phyloP scores from a whole-genome alignment of 2,888 invertebrate genomes.

The Calliopum simillimum region DNA sequence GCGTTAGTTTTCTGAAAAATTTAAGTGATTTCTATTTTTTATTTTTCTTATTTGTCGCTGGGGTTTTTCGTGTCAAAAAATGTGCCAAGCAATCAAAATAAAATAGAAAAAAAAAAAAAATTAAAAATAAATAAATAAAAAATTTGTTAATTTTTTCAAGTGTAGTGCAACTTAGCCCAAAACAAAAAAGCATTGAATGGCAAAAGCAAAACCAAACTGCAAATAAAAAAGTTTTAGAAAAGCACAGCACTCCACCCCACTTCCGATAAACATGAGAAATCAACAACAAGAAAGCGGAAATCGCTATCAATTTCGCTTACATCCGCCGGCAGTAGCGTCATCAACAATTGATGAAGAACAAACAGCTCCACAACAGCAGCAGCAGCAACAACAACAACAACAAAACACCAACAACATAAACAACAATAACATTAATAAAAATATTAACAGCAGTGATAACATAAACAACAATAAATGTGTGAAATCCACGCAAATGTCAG shows the following conservation, averaged over 20 bases:
- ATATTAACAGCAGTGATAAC: slow-evolving; percentile 45
- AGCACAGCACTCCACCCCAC: too few relatives aligned
- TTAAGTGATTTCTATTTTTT: background rate
- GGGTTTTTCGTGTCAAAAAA: slow-evolving; percentile 13
- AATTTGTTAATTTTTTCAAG: too few relatives aligned
- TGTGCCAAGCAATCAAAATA: too few relatives aligned
- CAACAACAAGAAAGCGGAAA: slow-evolving; percentile 44
- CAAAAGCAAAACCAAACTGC: too few relatives aligned
- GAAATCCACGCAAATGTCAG: slow-evolving; percentile 30
- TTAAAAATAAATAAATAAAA: too few relatives aligned
- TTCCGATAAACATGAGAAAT: slow-evolving; percentile 21
- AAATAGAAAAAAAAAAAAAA: too few relatives aligned
- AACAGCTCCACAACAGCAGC: slow-evolving; percentile 39
- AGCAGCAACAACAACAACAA: slow-evolving; percentile 40
- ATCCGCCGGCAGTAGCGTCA: slow-evolving; percentile 43
- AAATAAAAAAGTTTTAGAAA: too few relatives aligned
- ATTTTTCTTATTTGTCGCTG: background rate
- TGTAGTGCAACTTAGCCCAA: too few relatives aligned
- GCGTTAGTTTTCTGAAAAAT: background rate
- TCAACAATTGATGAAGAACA: slow-evolving; percentile 21
- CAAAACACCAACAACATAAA: slow-evolving; percentile 42
- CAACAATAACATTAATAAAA: slow-evolving; percentile 44
- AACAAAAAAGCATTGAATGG: too few relatives aligned
- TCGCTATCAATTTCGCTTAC: slow-evolving; percentile 52
- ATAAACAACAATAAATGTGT: slow-evolving; percentile 43